A percentile compares a stretch with the other conserved stretches of the same genome.
These are phyloP conservation scores for Rhagoletis pomonella DNA, from an alignment of 1,140 invertebrate species.

Conservation along the genomic window DNA sequence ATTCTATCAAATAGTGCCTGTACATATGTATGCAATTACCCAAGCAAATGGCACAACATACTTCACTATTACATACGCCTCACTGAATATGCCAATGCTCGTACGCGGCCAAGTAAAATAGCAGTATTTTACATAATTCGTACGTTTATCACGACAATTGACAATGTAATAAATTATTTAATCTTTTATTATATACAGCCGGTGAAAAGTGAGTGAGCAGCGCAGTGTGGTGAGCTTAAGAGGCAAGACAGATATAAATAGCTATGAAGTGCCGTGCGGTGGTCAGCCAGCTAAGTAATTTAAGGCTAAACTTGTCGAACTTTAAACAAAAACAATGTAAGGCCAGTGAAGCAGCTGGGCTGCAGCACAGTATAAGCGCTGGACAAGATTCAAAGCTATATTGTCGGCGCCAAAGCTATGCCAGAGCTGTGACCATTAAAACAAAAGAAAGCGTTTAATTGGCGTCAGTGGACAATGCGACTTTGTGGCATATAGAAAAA, in stretches of 20 bases:
- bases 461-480: background rate
- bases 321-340: too few species aligned
- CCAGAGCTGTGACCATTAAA: background rate
- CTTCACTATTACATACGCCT: too few species aligned
- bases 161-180: conserved; percentile 6
- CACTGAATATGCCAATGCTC: background rate
- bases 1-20: too few species aligned
- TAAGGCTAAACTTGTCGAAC: background rate
- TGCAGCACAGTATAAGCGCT: too few species aligned
- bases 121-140: background rate
- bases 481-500: background rate
- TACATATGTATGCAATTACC: too few species aligned
- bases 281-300: background rate
- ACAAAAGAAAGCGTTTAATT: conserved; percentile 36
- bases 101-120: background rate
- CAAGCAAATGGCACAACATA: too few species aligned
- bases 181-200: background rate
- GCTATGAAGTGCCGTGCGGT: too few species aligned
- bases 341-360: too few species aligned
- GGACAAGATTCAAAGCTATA: too few species aligned
- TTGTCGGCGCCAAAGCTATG: background rate
- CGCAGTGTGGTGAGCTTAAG: background rate
- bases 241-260: background rate
- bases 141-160: conserved; percentile 37
- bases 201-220: background rate